phyloP scores from a whole-genome alignment of 2,797 vertebrate species.

The Heliangelus exortis region DNA sequence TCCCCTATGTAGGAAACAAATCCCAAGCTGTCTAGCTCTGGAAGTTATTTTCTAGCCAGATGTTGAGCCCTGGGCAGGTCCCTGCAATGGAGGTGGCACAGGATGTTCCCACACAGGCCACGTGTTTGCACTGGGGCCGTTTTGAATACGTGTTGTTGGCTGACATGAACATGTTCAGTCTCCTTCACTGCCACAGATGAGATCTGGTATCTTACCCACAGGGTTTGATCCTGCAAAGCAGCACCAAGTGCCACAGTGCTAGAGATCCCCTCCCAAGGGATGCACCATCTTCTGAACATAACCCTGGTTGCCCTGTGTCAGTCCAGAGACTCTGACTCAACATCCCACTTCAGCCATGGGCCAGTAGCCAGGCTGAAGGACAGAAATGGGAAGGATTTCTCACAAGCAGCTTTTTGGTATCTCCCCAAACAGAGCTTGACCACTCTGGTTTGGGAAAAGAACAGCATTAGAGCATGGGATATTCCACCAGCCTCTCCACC shows the following conservation, averaged over 20 bases:
- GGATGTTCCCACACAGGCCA: rapidly evolving
- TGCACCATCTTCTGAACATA: background rate
- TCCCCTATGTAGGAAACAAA: background rate
- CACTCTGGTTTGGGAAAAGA: background rate
- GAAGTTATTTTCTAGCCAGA: background rate
- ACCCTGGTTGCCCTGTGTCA: background rate
- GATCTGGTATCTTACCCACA: background rate
- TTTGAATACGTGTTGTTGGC: background rate
- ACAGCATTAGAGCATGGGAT: background rate
- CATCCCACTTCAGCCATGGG: background rate
- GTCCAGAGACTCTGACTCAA: background rate
- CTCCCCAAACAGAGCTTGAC: background rate
- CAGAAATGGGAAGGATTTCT: background rate
- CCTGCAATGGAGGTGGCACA: no score
- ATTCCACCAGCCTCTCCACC: background rate
- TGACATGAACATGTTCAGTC: background rate
- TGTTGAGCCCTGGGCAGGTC: background rate
- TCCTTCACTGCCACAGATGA: background rate
- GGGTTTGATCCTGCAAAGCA: background rate
- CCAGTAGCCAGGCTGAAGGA: background rate
- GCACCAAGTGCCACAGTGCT: background rate
- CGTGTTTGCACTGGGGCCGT: background rate
- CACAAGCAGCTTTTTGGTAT: background rate
- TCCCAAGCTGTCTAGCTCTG: background rate
- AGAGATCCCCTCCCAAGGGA: background rate